These are phyloP conservation scores for Drosophila kanapiae DNA, from an alignment of 1,140 invertebrate species.

Conservation along the genomic window DNA sequence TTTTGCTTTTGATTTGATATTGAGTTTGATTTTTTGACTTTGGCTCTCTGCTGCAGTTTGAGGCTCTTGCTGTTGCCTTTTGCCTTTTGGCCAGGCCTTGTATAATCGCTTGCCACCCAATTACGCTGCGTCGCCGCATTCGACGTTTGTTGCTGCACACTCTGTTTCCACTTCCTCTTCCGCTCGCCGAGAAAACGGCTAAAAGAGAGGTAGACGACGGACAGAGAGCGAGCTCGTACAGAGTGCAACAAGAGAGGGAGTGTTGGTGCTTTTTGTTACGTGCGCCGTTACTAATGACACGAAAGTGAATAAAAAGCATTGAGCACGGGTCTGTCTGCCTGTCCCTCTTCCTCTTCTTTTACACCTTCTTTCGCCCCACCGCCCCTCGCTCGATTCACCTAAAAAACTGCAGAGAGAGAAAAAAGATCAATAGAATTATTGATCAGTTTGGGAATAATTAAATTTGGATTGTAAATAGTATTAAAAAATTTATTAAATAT, in stretches of 20 bases:
- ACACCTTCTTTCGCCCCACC: constrained; percentile 26
- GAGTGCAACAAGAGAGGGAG: constrained; percentile 36
- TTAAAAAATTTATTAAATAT: not conserved
- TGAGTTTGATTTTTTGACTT: constrained; percentile 45
- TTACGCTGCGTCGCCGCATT: constrained; percentile 73
- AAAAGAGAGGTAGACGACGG: constrained; percentile 5
- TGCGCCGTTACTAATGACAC: constrained; percentile 81
- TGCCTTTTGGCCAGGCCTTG: constrained; percentile 61
- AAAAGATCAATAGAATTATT: constrained; percentile 9
- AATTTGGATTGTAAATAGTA: not conserved
- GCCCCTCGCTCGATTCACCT: constrained; percentile 9
- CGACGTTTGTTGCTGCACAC: constrained; percentile 73
- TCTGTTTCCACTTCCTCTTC: constrained; percentile 82
- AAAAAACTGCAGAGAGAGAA: constrained; percentile 4
- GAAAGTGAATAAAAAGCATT: constrained; percentile 76
- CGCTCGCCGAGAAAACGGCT: constrained; percentile 51
- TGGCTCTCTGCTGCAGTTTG: constrained; percentile 39
- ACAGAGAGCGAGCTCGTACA: constrained; percentile 9
- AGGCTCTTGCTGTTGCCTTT: constrained; percentile 16
- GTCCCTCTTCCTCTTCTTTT: constrained; percentile 15
- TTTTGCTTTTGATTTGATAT: constrained; percentile 29
- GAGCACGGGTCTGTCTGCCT: constrained; percentile 36
- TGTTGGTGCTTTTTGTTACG: constrained; percentile 56
- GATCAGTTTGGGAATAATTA: not conserved
- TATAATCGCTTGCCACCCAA: constrained; percentile 75